Conservation (phyloP, 1,140 invertebrate species). For the Tyrophagus putrescentiae region DNA sequence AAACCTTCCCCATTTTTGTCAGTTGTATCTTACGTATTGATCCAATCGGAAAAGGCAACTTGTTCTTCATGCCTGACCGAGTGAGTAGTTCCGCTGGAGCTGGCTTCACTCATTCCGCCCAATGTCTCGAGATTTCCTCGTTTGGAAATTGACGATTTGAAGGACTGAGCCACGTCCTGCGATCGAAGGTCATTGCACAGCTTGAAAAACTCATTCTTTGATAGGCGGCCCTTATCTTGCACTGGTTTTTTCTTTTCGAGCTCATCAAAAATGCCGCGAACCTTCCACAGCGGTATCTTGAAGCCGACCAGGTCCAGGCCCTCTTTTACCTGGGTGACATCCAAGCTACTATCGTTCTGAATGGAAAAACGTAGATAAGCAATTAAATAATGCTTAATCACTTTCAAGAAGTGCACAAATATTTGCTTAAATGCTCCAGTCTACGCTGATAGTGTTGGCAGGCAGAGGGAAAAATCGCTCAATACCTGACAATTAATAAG, state of each 20-base stretch:
- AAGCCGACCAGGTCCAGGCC: constrained; percentile 78
- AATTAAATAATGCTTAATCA: no score
- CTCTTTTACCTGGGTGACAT: constrained; percentile 67
- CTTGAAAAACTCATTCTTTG: constrained; percentile 68
- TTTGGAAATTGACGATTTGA: constrained; percentile 80
- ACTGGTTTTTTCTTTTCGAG: constrained; percentile 38
- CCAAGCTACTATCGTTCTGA: no score
- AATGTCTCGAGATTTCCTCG: constrained; percentile 80
- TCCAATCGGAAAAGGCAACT: constrained; percentile 96
- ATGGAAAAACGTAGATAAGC: no score
- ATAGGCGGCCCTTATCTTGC: constrained; percentile 46
- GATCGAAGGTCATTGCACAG: constrained; percentile 73
- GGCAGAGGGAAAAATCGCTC: no score
- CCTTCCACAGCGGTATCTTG: constrained; percentile 81
- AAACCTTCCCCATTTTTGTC: no score
- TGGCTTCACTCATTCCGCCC: constrained; percentile 85
- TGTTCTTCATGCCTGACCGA: constrained; percentile 88
- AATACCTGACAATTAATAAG: no score
- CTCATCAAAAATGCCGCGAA: constrained; percentile 75
- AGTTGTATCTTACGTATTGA: constrained; percentile 52
- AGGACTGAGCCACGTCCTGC: constrained; percentile 72
- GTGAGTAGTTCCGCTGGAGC: constrained; percentile 81
- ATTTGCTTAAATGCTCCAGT: no score
- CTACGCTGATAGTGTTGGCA: no score
- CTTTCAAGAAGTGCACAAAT: no score